A percentile compares a stretch with the other conserved stretches of the same genome.
Evolutionary conservation across 2,113 vertebrate genomes (phyloP).

Genomic region (Oplegnathus fasciatus): DNA sequence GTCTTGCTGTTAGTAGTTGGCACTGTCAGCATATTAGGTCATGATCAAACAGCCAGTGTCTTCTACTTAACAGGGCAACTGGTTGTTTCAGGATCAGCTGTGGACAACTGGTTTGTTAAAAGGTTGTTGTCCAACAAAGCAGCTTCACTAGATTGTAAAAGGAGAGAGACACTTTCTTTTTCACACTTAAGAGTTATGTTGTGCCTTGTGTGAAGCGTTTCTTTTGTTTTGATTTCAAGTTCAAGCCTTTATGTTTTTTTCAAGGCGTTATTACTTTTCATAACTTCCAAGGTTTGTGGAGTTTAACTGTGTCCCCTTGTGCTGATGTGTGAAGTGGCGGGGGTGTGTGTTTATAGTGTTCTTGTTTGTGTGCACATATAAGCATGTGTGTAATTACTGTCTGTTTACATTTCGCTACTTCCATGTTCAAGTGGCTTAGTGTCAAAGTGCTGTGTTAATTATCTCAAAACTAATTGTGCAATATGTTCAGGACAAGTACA

Average conservation of each 20-base stretch:
- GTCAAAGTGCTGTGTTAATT: conserved; percentile 48
- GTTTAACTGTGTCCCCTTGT: conserved; percentile 12
- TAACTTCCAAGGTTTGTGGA: conserved; percentile 34
- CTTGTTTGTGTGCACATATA: background rate
- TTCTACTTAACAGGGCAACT: background rate
- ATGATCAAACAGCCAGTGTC: conserved; percentile 29
- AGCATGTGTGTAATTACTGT: conserved; percentile 2
- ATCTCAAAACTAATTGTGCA: conserved; percentile 40
- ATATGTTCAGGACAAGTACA: conserved; percentile 31
- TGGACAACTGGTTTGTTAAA: conserved; percentile 9
- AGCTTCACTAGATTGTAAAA: background rate
- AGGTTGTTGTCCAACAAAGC: conserved; percentile 1
- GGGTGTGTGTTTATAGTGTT: conserved; percentile 13
- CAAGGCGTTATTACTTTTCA: conserved; percentile 34
- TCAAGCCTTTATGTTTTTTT: conserved; percentile 41
- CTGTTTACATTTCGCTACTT: conserved; percentile 43
- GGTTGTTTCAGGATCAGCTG: background rate
- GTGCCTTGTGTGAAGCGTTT: conserved; percentile 15
- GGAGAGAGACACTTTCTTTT: conserved; percentile 17
- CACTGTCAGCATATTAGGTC: background rate
- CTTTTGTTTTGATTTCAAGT: conserved; percentile 35
- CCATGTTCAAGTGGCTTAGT: conserved; percentile 29
- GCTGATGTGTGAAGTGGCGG: background rate
- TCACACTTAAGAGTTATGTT: conserved; percentile 27
- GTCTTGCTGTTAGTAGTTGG: background rate